Conservation (phyloP, 2,797 vertebrate genomes). For the Lepilemur ruficaudatus region DNA sequence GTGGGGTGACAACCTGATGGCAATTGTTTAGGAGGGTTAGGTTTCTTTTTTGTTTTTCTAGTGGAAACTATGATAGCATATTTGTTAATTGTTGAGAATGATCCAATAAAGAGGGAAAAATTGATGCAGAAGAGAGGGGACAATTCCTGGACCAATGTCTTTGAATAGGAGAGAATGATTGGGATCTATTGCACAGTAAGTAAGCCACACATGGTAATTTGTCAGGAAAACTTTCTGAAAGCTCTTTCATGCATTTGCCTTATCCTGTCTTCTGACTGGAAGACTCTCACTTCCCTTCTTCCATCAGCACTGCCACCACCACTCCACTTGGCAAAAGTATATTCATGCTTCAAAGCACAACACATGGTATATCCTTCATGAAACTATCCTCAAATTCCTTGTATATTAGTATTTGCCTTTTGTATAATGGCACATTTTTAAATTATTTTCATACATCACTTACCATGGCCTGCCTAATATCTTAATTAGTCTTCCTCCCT, state of each 20-base stretch:
- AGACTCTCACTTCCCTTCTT: neutral
- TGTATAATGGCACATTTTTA: neutral
- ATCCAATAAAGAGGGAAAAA: neutral
- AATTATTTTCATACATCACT: neutral
- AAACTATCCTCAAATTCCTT: no score
- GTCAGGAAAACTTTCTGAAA: neutral
- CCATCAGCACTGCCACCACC: neutral
- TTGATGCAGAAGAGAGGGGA: neutral
- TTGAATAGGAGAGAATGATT: neutral
- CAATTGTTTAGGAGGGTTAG: neutral
- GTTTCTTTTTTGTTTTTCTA: neutral
- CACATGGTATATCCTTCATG: neutral
- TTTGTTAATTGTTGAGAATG: neutral
- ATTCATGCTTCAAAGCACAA: neutral
- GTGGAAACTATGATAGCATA: neutral
- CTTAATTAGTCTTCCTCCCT: constrained; percentile 1
- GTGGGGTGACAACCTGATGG: neutral
- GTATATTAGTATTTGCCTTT: neutral
- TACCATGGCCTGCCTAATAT: neutral
- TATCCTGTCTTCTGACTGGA: neutral
- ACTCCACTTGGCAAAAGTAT: neutral
- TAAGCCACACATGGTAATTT: neutral
- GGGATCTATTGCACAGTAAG: neutral
- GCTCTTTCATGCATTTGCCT: neutral
- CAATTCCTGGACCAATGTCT: neutral